phyloP scores from a whole-genome alignment of 2,113 vertebrate genomes.

The Manacus vitellinus region DNA sequence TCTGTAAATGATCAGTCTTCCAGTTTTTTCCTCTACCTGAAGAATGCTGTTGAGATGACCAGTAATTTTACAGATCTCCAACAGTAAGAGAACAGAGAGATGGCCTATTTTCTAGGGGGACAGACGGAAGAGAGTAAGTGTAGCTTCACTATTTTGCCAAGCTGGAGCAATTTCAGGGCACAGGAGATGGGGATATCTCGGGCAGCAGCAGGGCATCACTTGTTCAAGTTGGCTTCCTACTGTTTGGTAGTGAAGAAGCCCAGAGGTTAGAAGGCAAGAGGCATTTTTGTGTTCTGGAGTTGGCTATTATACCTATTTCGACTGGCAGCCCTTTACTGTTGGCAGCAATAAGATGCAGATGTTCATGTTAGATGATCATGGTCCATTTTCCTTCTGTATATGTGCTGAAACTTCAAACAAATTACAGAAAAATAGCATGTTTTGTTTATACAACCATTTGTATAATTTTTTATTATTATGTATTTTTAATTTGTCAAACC shows the following conservation, averaged over 20 bases:
- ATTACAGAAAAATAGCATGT: neutral
- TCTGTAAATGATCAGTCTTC: neutral
- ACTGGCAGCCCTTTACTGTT: neutral
- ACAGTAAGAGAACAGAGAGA: neutral
- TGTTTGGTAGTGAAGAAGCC: neutral
- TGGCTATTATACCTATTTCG: neutral
- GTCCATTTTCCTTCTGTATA: neutral
- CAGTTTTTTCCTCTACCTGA: neutral
- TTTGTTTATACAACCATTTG: neutral
- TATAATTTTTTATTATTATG: neutral
- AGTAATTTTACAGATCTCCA: neutral
- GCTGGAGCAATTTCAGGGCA: neutral
- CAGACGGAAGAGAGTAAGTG: neutral
- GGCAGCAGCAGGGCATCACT: neutral
- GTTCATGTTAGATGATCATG: neutral
- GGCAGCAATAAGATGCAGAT: conserved; percentile 26
- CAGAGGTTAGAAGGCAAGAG: neutral
- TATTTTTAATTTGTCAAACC: neutral
- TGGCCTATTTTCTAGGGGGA: neutral
- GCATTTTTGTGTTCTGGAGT: neutral
- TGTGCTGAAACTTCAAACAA: neutral
- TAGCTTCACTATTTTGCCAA: neutral
- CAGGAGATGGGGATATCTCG: neutral
- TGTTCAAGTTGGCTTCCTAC: neutral
- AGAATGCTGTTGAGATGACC: neutral